Percentiles rank a stretch among this genome's conserved stretches.
These are phyloP conservation scores for Dryobotodes eremita DNA, from an alignment of 2,888 invertebrate genomes.

Conservation along the genomic window DNA sequence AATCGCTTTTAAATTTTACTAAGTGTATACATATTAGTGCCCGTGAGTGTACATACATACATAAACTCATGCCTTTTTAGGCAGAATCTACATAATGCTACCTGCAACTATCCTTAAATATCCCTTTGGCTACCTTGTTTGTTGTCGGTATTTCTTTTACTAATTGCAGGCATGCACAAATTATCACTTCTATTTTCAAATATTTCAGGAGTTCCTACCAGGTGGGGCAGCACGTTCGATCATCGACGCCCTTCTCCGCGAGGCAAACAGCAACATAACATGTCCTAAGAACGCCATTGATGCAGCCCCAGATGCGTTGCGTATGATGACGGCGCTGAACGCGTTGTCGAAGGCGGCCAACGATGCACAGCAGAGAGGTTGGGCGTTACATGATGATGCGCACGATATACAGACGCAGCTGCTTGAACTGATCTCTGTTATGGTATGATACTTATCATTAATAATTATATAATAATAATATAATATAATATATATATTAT, in stretches of 20 bases:
- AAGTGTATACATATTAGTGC: no score
- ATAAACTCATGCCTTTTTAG: not conserved
- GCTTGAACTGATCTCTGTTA: constrained; percentile 94
- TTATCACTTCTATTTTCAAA: not conserved
- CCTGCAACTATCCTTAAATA: not conserved
- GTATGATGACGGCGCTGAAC: constrained; percentile 95
- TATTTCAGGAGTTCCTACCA: constrained; percentile 84
- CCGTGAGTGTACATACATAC: no score
- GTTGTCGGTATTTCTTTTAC: no score
- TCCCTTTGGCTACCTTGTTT: not conserved
- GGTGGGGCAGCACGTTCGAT: constrained; percentile 88
- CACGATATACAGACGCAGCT: constrained; percentile 96
- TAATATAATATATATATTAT: no score
- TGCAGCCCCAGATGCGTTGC: constrained; percentile 95
- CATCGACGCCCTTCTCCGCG: constrained; percentile 86
- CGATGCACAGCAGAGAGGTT: constrained; percentile 98
- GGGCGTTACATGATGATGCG: constrained; percentile 98
- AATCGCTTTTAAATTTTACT: no score
- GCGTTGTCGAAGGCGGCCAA: constrained; percentile 97
- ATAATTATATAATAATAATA: no score
- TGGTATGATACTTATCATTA: constrained; percentile 87
- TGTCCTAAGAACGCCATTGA: constrained; percentile 93
- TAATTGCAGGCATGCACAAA: not conserved
- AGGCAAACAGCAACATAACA: constrained; percentile 87
- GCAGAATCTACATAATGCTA: not conserved